Conservation (phyloP, 1,140 invertebrate species). For the Drusus annulatus region DNA sequence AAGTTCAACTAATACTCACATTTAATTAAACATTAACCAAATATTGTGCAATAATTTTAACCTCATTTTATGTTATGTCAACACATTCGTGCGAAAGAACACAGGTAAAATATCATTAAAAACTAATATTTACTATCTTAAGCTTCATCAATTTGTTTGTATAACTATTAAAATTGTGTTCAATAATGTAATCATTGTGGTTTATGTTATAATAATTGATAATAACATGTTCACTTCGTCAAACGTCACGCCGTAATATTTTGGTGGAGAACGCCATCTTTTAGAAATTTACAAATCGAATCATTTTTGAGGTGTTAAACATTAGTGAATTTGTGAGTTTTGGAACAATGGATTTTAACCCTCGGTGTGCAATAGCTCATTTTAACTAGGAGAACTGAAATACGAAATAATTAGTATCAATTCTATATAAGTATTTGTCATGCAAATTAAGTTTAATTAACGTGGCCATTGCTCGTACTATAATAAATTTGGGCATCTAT, state of each 20-base stretch:
- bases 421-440: constrained; percentile 4
- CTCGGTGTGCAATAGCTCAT: background rate
- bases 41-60: constrained; percentile 27
- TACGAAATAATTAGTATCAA: background rate
- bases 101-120: background rate
- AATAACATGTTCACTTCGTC: background rate
- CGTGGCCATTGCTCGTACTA: background rate
- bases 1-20: constrained; percentile 3
- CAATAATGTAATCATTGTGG: background rate
- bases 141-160: background rate
- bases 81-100: background rate
- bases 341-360: background rate
- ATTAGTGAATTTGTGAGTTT: background rate
- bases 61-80: background rate
- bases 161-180: background rate
- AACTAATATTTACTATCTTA: background rate
- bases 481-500: background rate
- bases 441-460: constrained; percentile 25
- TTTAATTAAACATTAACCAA: background rate
- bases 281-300: background rate
- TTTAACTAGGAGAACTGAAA: background rate
- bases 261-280: constrained; percentile 16
- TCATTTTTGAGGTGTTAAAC: constrained; percentile 4
- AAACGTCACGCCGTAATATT: constrained; percentile 20
- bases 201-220: background rate